Percentiles rank a stretch among this genome's conserved stretches.
phyloP scores from a whole-genome alignment of 2,888 invertebrate genomes.

The Clunio marinus region DNA sequence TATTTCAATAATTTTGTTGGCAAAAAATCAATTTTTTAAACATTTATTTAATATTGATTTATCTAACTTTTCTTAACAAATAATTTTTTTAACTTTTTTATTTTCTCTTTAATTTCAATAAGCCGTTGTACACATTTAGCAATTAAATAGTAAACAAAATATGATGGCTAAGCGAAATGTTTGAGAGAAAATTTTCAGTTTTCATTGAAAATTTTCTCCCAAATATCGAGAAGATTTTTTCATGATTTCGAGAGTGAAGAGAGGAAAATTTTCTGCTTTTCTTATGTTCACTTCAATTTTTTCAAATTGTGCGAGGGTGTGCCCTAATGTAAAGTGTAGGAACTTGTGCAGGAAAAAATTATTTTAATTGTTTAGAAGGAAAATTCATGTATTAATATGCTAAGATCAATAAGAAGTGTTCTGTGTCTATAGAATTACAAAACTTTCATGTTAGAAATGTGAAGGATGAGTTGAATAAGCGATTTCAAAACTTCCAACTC shows the following conservation, averaged over 20 bases:
- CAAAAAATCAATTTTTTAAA: too few relatives aligned
- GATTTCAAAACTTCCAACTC: background rate
- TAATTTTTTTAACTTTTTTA: too few relatives aligned
- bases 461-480: conserved; percentile 9
- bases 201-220: background rate
- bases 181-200: background rate
- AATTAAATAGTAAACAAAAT: too few relatives aligned
- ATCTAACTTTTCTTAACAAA: too few relatives aligned
- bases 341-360: conserved; percentile 14
- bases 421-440: too few relatives aligned
- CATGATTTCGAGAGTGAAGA: background rate
- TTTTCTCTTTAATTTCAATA: too few relatives aligned
- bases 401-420: background rate
- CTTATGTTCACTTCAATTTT: conserved; percentile 34
- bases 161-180: background rate
- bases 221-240: background rate
- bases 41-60: too few relatives aligned
- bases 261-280: conserved; percentile 33
- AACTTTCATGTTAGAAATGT: background rate
- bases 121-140: too few relatives aligned
- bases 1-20: too few relatives aligned
- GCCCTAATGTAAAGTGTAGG: conserved; percentile 22
- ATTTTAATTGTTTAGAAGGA: background rate
- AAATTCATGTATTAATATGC: background rate
- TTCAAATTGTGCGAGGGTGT: conserved; percentile 33